Evolutionary conservation across 2,113 vertebrate genomes (phyloP).

Genomic region (Pristiophorus japonicus): DNA sequence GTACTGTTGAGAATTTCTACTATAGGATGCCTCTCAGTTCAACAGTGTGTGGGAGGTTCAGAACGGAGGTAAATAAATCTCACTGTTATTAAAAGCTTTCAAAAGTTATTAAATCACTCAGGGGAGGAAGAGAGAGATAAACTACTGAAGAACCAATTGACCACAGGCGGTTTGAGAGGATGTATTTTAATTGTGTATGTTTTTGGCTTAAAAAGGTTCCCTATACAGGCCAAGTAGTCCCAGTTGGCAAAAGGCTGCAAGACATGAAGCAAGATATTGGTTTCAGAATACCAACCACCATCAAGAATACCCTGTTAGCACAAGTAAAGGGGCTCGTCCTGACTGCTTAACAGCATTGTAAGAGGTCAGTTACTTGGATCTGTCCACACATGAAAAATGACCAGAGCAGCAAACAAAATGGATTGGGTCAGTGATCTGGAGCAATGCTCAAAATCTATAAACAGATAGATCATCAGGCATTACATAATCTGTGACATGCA

Average conservation of each 20-base stretch:
- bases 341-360: background rate
- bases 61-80: background rate
- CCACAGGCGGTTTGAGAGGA: background rate
- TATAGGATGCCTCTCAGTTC: background rate
- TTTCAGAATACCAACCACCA: background rate
- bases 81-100: background rate
- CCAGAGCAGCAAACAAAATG: background rate
- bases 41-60: background rate
- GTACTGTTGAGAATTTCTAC: conserved; percentile 11
- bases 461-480: too few relatives aligned
- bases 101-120: background rate
- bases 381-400: background rate
- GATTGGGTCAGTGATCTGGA: background rate
- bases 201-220: background rate
- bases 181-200: background rate
- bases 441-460: background rate
- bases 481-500: background rate
- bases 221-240: background rate
- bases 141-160: background rate
- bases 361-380: background rate
- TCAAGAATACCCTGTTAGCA: too few relatives aligned
- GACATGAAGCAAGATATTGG: background rate
- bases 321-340: background rate
- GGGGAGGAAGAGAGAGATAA: background rate
- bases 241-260: background rate